Base-by-base conservation (phyloP, 2,113 vertebrate species). In the Spea bombifrons region DNA sequence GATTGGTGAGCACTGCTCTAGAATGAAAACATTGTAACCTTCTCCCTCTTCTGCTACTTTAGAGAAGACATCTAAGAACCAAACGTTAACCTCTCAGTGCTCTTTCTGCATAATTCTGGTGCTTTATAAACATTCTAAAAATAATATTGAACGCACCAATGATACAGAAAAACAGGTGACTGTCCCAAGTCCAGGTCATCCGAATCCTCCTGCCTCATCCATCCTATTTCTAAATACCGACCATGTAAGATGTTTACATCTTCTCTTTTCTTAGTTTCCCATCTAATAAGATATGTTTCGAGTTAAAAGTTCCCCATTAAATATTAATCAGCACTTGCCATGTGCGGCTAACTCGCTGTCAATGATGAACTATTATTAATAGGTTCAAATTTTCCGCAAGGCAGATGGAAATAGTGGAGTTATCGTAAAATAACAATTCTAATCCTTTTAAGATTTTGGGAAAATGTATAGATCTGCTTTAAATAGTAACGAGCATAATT, bases 381-480 rank as follows among this genome's bases (percentile, higher is more conserved):
- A 30, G 1, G 82, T 81, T 83, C 80, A 77, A 84, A 75, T 80
- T 81, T 75, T 44, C 52, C 61, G 75, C 76, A 83, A 79, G 67
- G 47, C 30, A 30, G 30, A 30, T 30, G 30, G 6, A 70, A 59
- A 12, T 50, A 50, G 7, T 3, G n/a, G 44, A 59, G 55, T 13
- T 59, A 3, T 59, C 55, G 30, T 30, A 30, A 30, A 30, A 30
- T 30, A 30, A 30, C 30, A 30, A 30, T 30, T 30, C 30, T 30
- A 30, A 30, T 30, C 30, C 30, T 30, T n/a, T 30, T 30, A 30
- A 30, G 30, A 30, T 30, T 30, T 30, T 30, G 30, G 30, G 30
- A 30, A 30, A 30, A 30, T 30, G 30, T 30, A 30, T 30, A 30
- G 30, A 30, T 30, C 30, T 30, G 30, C 30, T 30, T 30, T 30